phyloP scores from a whole-genome alignment of 2,113 vertebrate species.

The Coturnix japonica region DNA sequence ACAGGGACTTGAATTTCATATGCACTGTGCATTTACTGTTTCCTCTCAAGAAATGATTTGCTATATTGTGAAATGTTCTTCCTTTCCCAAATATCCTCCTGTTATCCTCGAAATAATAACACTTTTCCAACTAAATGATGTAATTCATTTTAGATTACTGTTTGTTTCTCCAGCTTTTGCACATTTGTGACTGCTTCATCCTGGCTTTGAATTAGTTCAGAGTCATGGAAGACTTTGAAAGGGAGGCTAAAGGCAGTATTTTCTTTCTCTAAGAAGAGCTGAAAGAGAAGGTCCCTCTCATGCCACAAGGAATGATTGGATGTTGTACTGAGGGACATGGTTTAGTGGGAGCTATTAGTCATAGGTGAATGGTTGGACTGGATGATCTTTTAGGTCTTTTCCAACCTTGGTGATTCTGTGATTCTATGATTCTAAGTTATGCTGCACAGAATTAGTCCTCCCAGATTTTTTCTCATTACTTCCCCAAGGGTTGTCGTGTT shows the following conservation, averaged over 20 bases:
- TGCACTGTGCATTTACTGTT: neutral
- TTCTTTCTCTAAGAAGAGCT: conserved; percentile 39
- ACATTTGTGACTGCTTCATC: conserved; percentile 22
- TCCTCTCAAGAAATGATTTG: neutral
- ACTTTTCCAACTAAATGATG: neutral
- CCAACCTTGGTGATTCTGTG: no score
- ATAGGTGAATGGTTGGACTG: no score
- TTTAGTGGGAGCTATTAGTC: no score
- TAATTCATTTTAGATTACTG: neutral
- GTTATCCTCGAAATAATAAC: neutral
- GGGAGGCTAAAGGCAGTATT: conserved; percentile 8
- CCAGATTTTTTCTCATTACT: neutral
- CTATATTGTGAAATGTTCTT: neutral
- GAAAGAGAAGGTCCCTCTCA: neutral
- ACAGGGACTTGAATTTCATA: neutral
- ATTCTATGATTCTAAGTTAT: neutral
- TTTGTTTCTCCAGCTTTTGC: neutral
- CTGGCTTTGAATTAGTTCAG: conserved; percentile 26
- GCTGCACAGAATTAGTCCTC: neutral
- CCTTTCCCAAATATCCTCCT: neutral
- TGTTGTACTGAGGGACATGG: no score
- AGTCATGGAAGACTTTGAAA: neutral
- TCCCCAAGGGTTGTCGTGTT: neutral
- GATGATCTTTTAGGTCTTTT: no score
- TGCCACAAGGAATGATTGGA: neutral